phyloP scores from a whole-genome alignment of 30 jellyfish, hydroid and myxozoan species.

The Haliclystus octoradiatus region DNA sequence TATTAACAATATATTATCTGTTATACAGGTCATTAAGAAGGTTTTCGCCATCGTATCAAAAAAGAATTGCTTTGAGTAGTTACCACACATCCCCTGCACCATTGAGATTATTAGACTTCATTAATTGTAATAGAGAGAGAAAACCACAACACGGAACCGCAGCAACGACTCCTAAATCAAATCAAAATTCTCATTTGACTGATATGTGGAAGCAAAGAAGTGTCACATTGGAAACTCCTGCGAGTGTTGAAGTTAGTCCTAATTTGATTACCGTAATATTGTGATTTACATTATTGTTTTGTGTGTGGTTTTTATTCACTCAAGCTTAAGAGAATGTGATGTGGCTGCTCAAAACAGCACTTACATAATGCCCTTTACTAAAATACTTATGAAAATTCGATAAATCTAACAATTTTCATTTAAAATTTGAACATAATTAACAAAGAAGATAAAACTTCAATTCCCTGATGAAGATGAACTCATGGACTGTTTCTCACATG shows the following conservation, averaged over 20 bases:
- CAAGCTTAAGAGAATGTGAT: too few relatives aligned
- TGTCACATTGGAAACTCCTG: slow-evolving; percentile 59
- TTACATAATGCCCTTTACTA: too few relatives aligned
- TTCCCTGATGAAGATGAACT: too few relatives aligned
- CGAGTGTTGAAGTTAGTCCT: slow-evolving; percentile 73
- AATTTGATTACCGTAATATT: not conserved
- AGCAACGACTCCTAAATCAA: slow-evolving; percentile 46
- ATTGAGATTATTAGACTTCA: slow-evolving; percentile 63
- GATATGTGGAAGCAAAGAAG: slow-evolving; percentile 98
- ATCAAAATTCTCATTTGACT: slow-evolving; percentile 68
- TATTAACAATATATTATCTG: too few relatives aligned
- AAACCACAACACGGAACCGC: slow-evolving; percentile 49
- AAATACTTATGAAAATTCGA: too few relatives aligned
- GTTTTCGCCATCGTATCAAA: slow-evolving; percentile 50
- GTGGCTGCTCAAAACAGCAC: too few relatives aligned
- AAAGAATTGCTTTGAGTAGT: slow-evolving; percentile 44
- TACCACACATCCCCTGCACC: slow-evolving; percentile 78
- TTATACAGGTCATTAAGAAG: slow-evolving; percentile 66
- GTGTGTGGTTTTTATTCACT: too few relatives aligned
- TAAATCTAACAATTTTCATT: too few relatives aligned
- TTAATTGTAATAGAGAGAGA: slow-evolving; percentile 65
- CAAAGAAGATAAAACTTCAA: too few relatives aligned
- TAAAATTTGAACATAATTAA: too few relatives aligned
- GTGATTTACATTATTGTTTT: not conserved
- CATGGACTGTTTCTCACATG: too few relatives aligned